A percentile compares a stretch with the other conserved stretches of the same genome.
phyloP scores from a whole-genome alignment of 2,113 vertebrate species.

The Eulemur macaco region DNA sequence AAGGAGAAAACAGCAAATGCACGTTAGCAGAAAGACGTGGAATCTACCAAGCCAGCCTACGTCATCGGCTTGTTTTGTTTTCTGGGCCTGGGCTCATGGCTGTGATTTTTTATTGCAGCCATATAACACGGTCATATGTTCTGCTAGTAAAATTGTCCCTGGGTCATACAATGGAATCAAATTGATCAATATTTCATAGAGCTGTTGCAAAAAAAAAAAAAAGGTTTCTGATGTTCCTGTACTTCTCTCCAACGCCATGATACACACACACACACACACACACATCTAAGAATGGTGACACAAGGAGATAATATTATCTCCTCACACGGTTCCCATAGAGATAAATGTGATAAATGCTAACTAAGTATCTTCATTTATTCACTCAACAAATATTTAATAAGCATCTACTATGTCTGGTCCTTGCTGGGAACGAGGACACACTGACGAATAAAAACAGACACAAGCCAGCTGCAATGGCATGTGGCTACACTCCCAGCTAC shows the following conservation, averaged over 20 bases:
- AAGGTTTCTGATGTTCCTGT: neutral
- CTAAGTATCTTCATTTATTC: neutral
- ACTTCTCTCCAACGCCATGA: neutral
- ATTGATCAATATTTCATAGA: conserved; percentile 71
- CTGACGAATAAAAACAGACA: neutral
- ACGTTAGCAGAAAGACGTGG: accelerated
- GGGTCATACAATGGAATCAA: conserved; percentile 74
- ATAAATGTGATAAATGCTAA: neutral
- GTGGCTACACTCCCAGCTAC: too few species aligned
- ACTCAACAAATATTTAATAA: neutral
- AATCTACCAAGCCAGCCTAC: neutral
- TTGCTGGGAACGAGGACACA: neutral
- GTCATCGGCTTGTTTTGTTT: neutral
- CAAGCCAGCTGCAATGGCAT: too few species aligned
- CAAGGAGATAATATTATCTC: neutral
- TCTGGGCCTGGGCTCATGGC: neutral
- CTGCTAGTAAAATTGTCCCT: conserved; percentile 72
- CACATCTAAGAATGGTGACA: neutral
- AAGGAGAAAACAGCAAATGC: neutral
- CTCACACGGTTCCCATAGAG: neutral
- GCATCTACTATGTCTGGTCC: neutral
- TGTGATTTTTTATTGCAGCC: conserved; percentile 64
- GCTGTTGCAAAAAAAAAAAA: conserved; percentile 21
- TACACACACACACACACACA: neutral
- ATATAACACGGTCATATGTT: conserved; percentile 63